Conservation (phyloP, 2,888 invertebrate genomes). For the Chromoteleia sp. region DNA sequence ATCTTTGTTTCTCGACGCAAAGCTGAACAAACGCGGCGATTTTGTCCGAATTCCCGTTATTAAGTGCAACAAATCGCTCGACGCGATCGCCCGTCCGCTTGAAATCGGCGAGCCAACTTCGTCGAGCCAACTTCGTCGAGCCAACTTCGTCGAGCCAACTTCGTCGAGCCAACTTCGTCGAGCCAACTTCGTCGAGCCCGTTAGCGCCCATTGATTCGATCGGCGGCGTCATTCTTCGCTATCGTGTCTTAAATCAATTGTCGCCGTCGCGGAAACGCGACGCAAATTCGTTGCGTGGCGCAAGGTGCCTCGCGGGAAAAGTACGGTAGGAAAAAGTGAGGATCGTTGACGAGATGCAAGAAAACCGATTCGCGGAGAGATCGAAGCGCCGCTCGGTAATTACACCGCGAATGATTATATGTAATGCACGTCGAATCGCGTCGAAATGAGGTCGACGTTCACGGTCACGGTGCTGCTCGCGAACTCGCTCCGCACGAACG, state of each 20-base stretch:
- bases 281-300: no score
- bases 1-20: slow-evolving; percentile 10
- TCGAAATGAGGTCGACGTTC: slow-evolving; percentile 47
- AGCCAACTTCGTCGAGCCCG: slow-evolving; percentile 3
- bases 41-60: slow-evolving; percentile 16
- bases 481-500: slow-evolving; percentile 4
- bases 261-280: background rate
- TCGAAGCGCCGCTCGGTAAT: slow-evolving; percentile 27
- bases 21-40: background rate
- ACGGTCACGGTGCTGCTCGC: slow-evolving; percentile 47
- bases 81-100: background rate
- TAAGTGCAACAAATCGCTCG: slow-evolving; percentile 7
- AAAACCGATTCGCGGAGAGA: slow-evolving; percentile 49
- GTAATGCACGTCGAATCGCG: slow-evolving; percentile 48
- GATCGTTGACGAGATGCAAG: slow-evolving; percentile 1
- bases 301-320: background rate
- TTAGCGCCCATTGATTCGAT: slow-evolving; percentile 26
- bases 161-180: no score
- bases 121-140: no score
- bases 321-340: background rate
- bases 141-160: no score
- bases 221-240: background rate
- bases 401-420: slow-evolving; percentile 33
- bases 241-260: slow-evolving; percentile 6
- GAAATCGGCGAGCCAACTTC: background rate